Percentiles rank a stretch among this genome's conserved stretches.
Conservation (phyloP, 1,140 invertebrate species). For the Lithobius niger region DNA sequence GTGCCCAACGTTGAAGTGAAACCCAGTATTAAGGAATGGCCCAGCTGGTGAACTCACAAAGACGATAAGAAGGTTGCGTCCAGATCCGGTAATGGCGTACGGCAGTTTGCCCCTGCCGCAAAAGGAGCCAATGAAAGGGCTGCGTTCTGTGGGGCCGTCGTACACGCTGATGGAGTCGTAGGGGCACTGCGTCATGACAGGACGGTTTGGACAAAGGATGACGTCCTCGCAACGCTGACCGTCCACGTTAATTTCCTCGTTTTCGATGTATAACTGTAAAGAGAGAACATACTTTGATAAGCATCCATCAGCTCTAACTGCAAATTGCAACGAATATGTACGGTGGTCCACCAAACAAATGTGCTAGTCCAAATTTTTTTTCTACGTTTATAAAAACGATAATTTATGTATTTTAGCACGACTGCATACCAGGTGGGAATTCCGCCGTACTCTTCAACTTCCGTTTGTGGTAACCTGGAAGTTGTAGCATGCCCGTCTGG, state of each 20-base stretch:
- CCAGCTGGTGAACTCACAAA: conserved; percentile 77
- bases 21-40: conserved; percentile 74
- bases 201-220: conserved; percentile 84
- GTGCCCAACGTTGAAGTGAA: conserved; percentile 48
- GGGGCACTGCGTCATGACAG: conserved; percentile 63
- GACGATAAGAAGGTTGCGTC: conserved; percentile 75
- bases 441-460: no score
- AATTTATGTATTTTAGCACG: no score
- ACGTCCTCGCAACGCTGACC: conserved; percentile 86
- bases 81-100: conserved; percentile 83
- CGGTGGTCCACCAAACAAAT: no score
- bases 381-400: no score
- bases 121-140: conserved; percentile 75
- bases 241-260: conserved; percentile 85
- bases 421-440: no score
- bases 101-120: conserved; percentile 88
- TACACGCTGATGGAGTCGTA: conserved; percentile 80
- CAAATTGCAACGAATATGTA: no score
- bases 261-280: conserved; percentile 61
- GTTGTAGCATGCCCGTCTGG: no score
- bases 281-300: no score
- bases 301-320: no score
- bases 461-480: no score
- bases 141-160: conserved; percentile 74
- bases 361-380: no score